A percentile compares a stretch with the other conserved stretches of the same genome.
Conservation (phyloP, 1,140 invertebrate species). For the Euwallacea fornicatus region DNA sequence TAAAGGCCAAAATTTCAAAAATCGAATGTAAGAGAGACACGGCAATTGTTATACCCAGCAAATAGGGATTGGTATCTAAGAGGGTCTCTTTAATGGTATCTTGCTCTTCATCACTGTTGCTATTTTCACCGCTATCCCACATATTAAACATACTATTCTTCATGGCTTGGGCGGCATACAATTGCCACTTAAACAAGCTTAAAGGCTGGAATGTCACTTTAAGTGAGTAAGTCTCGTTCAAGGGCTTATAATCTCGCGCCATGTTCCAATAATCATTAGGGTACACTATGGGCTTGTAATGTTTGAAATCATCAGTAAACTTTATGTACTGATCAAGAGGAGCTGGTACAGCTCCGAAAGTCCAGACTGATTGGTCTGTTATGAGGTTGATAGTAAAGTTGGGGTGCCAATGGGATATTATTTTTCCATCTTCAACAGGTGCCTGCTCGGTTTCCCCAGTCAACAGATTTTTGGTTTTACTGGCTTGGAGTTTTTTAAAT, state of each 20-base stretch:
- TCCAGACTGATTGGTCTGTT: constrained; percentile 94
- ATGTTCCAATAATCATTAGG: constrained; percentile 99
- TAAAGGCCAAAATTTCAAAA: constrained; percentile 98
- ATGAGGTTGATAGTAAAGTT: constrained; percentile 96
- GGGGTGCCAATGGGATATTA: constrained; percentile 98
- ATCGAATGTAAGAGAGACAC: constrained; percentile 96
- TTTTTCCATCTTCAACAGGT: constrained; percentile 71
- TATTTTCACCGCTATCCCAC: constrained; percentile 60
- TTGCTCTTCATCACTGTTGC: constrained; percentile 89
- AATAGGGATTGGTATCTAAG: constrained; percentile 94
- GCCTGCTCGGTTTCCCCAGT: constrained; percentile 86
- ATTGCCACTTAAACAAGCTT: constrained; percentile 96
- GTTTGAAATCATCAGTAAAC: constrained; percentile 78
- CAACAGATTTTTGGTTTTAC: constrained; percentile 90
- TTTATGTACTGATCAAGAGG: constrained; percentile 93
- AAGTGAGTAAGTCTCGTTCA: constrained; percentile 82
- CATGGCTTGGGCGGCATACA: constrained; percentile 95
- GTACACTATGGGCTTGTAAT: constrained; percentile 94
- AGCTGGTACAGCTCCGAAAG: constrained; percentile 81
- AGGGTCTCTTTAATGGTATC: constrained; percentile 97
- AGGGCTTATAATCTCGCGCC: constrained; percentile 90
- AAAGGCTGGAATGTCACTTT: constrained; percentile 90
- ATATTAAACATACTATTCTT: constrained; percentile 79
- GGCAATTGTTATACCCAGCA: constrained; percentile 87
- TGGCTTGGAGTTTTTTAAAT: constrained; percentile 86